Percentiles rank a stretch among this genome's conserved stretches.
phyloP scores from a whole-genome alignment of 2,888 invertebrate genomes.

The Lithophane ornitopus region DNA sequence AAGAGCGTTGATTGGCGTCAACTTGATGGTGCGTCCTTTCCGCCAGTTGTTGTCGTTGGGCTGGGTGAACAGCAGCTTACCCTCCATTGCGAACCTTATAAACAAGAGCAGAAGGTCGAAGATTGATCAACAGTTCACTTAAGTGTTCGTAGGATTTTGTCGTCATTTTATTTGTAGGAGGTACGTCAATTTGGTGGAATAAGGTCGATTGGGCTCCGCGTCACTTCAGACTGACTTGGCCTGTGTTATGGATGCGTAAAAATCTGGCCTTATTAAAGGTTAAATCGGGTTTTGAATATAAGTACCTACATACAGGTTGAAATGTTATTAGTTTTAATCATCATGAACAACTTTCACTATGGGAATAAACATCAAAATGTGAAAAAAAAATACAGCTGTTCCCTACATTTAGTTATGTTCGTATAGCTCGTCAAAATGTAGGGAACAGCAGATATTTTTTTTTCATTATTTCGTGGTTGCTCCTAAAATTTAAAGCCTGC shows the following conservation, averaged over 20 bases:
- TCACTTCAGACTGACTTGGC: slow-evolving; percentile 53
- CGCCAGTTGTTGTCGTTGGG: slow-evolving; percentile 98
- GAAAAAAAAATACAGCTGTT: too few relatives aligned
- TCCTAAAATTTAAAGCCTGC: too few relatives aligned
- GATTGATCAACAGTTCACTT: slow-evolving; percentile 50
- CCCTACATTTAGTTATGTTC: too few relatives aligned
- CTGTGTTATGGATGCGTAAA: slow-evolving; percentile 51
- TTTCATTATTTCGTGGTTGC: too few relatives aligned
- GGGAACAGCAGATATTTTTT: too few relatives aligned
- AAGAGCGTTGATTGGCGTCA: slow-evolving; percentile 96
- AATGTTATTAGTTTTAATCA: too few relatives aligned
- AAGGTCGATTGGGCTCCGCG: slow-evolving; percentile 60
- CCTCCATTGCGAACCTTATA: slow-evolving; percentile 95
- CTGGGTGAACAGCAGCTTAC: slow-evolving; percentile 96
- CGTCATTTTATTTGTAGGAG: slow-evolving; percentile 58
- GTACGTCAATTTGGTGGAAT: slow-evolving; percentile 62
- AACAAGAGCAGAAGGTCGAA: slow-evolving; percentile 61
- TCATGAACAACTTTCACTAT: too few relatives aligned
- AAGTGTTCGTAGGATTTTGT: slow-evolving; percentile 49
- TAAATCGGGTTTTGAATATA: slow-evolving; percentile 35
- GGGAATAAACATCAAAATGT: too few relatives aligned
- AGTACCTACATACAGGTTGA: too few relatives aligned
- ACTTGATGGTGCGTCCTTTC: slow-evolving; percentile 96
- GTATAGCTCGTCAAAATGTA: too few relatives aligned
- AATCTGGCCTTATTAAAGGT: slow-evolving; percentile 55